Base-by-base conservation (phyloP, 2,888 invertebrate species). In the Homarus gammarus region DNA sequence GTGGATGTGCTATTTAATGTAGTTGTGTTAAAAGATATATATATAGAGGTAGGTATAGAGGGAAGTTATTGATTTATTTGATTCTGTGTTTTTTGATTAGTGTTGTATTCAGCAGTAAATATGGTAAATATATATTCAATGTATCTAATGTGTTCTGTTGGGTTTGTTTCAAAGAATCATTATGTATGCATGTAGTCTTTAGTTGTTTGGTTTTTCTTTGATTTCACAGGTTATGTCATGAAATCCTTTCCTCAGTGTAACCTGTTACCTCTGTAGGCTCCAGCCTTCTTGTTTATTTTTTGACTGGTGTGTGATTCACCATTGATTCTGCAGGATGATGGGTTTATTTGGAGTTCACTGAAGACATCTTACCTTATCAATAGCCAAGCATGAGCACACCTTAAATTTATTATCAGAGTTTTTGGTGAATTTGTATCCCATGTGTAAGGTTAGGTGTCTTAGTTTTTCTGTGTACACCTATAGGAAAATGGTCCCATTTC, bases 1-100 rank as follows among this genome's bases (percentile, higher is more conserved):
- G 84, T 89, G 89, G 89, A 85, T 89, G 89, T 89, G 85, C 89
- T 89, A 85, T 89, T 89, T 89, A 85, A 89, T 89, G 89, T 89
- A 89, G 89, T 89, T 89, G 89, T 89, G 89, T 89, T 89, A 79
- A 89, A 84, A 87, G 64, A 85, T 84, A 89, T 88, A 88, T 88
- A 88, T 89, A 89, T 89, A 89, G 89, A 89, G 75, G 79, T 89
- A 89, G 84, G 81, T 85, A 84, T 89, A 89, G 89, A 81, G 89
- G 89, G 89, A 89, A 85, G 72, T 89, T 84, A 81, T 81, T 87
- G 87, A 87, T 86, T 86, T 86, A 79, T 73, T 86, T 79, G 81
- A 87, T 72, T 79, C 40, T 84, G 79, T 72, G 56, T 84, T 89
- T 83, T n/a, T 88, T 83, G 70, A 83, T 89, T 89, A 89, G 83